These are phyloP conservation scores for Scaptomyza polygonia DNA, from an alignment of 2,888 invertebrate species.

Conservation along the genomic window DNA sequence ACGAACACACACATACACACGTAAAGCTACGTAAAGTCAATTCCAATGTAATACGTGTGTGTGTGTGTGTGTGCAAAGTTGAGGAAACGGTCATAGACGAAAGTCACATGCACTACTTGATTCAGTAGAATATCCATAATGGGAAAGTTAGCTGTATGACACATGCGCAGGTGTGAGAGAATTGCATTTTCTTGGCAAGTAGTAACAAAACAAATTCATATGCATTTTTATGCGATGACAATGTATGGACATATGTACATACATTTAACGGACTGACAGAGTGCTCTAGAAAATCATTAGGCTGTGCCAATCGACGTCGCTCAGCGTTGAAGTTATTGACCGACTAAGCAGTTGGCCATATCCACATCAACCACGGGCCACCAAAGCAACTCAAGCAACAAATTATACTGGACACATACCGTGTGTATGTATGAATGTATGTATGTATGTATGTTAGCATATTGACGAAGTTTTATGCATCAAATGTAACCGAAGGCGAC, in stretches of 20 bases:
- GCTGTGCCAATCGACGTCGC: slow-evolving; percentile 44
- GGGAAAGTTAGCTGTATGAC: slow-evolving; percentile 30
- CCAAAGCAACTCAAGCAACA: slow-evolving; percentile 28
- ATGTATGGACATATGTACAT: not conserved
- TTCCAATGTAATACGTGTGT: slow-evolving; percentile 33
- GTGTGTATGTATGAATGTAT: not conserved
- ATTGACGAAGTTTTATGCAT: slow-evolving; percentile 73
- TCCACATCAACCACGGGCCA: slow-evolving; percentile 17
- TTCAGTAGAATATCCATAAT: slow-evolving; percentile 32
- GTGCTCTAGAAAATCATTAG: slow-evolving; percentile 52
- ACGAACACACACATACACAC: slow-evolving; percentile 47
- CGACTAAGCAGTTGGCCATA: slow-evolving; percentile 61
- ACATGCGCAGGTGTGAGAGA: slow-evolving; percentile 27
- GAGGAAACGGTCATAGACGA: slow-evolving; percentile 39
- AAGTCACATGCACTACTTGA: slow-evolving; percentile 47
- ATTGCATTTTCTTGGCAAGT: slow-evolving; percentile 13
- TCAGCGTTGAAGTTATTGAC: slow-evolving; percentile 67
- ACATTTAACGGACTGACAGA: slow-evolving; percentile 16
- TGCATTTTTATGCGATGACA: slow-evolving; percentile 11
- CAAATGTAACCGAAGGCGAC: slow-evolving; percentile 75
- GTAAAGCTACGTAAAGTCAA: slow-evolving; percentile 41
- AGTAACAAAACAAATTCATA: slow-evolving; percentile 4
- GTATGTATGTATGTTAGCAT: slow-evolving; percentile 10
- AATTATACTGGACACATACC: slow-evolving; percentile 44
- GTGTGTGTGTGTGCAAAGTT: slow-evolving; percentile 21